Evolutionary conservation across 2,888 invertebrate genomes (phyloP), one percentile per base, ranked within the genome.

Genomic region (Coenonympha glycerion): DNA sequence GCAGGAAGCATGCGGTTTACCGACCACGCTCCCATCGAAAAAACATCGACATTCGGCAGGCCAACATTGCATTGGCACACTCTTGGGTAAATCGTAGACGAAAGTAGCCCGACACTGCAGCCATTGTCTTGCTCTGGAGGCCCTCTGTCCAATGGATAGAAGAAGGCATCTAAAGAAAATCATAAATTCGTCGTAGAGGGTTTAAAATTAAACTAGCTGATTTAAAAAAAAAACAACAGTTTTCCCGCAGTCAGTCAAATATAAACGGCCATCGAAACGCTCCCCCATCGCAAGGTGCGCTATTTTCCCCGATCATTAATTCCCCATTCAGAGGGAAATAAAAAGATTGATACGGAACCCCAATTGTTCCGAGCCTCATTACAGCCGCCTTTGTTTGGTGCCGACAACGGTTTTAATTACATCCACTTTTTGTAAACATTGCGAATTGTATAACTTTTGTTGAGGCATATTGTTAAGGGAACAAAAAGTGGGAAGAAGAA

Each of bases 241-340:
- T 39, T 24, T 9, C 24, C 15, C 15, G 13, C 15, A 6, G 9
- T 39, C 15, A 42, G 28, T 31, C 21, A 42, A 30, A 28, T 21
- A 42, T 19, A 30, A 42, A 24, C 24, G 5, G 16, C 8, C 11
- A 16, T 9, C 15, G 18, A 42, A 42, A 6, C 16, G 34, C 34
- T 45, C 31, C 33, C 33, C 45, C 45, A 34, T 16, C 33, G 34
- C 33, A 45, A 33, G 45, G 33, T 30, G 30, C 21, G 6, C n/a
- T 34, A 15, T 45, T 45, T 45, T 22, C 45, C 45, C 34, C 24
- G 33, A 45, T 45, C 45, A 24, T 45, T 45, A 33, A 45, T 45
- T 34, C 24, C 16, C 45, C 45, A 34, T 45, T 45, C 45, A 34
- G 45, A 18, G 16, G 33, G 21, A 24, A 45, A 45, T 34, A 24